A percentile compares a stretch with the other conserved stretches of the same genome.
These are phyloP conservation scores for Leptinotarsa juncta DNA, from an alignment of 2,888 invertebrate genomes.

Conservation along the genomic window DNA sequence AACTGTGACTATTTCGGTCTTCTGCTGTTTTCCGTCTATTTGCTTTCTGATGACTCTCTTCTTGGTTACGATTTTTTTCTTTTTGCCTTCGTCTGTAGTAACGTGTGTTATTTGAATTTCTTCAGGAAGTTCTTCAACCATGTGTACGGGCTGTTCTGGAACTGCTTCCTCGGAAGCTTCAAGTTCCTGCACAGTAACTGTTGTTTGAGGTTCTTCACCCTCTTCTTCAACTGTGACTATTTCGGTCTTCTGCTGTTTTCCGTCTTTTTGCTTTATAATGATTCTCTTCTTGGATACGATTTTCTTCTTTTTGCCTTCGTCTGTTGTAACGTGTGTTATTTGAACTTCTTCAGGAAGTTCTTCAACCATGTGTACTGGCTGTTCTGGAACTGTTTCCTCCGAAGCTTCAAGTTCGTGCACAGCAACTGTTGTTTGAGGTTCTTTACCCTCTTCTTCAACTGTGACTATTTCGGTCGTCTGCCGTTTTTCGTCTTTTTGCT, in stretches of 20 bases:
- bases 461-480: conserved; percentile 47
- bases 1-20: conserved; percentile 58
- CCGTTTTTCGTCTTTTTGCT: conserved; percentile 57
- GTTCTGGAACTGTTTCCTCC: conserved; percentile 57
- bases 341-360: conserved; percentile 63
- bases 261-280: conserved; percentile 61
- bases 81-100: conserved; percentile 40
- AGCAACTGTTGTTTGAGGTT: conserved; percentile 45
- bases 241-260: conserved; percentile 53
- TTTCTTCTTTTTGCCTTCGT: conserved; percentile 47
- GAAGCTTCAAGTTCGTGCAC: conserved; percentile 61
- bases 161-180: conserved; percentile 63
- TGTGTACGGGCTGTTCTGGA: conserved; percentile 47
- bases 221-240: conserved; percentile 50
- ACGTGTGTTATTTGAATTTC: conserved; percentile 50
- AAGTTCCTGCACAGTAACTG: conserved; percentile 52
- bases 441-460: conserved; percentile 55
- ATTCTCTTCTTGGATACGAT: conserved; percentile 61
- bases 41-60: conserved; percentile 56
- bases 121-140: conserved; percentile 51
- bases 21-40: conserved; percentile 56
- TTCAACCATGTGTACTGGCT: conserved; percentile 53
- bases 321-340: background rate
- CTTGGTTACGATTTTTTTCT: conserved; percentile 55
- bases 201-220: conserved; percentile 52